These are phyloP conservation scores for Scaptomyza montana DNA, from an alignment of 1,140 invertebrate genomes.

Conservation along the genomic window DNA sequence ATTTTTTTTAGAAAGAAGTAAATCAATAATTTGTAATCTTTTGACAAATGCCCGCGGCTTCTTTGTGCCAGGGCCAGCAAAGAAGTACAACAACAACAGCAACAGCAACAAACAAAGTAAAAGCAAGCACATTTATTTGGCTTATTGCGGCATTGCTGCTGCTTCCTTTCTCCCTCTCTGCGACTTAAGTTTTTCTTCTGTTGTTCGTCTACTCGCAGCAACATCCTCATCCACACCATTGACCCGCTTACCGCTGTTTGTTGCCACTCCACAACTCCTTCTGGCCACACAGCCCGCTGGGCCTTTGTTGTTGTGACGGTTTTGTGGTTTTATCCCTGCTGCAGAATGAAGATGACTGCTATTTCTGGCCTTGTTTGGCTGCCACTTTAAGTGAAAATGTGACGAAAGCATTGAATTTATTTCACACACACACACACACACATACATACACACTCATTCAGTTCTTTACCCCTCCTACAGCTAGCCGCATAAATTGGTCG, in stretches of 20 bases:
- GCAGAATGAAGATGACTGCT: constrained; percentile 24
- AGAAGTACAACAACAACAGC: constrained; percentile 14
- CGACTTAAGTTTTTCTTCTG: not conserved
- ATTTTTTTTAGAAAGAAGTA: constrained; percentile 29
- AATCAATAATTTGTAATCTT: constrained; percentile 64
- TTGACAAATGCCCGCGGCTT: constrained; percentile 65
- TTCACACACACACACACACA: constrained; percentile 33
- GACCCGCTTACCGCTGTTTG: not conserved
- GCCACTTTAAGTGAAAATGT: constrained; percentile 64
- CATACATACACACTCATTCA: not conserved
- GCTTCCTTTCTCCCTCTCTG: not conserved
- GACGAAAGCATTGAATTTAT: constrained; percentile 72
- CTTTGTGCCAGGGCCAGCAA: constrained; percentile 51
- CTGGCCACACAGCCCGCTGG: constrained; percentile 42
- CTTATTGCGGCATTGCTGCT: constrained; percentile 67
- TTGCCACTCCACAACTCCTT: constrained; percentile 2
- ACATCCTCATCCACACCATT: not conserved
- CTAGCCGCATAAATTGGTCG: constrained; percentile 73
- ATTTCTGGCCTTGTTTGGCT: constrained; percentile 5
- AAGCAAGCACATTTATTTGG: constrained; percentile 73
- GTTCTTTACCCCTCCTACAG: constrained; percentile 7
- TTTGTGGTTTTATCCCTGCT: constrained; percentile 69
- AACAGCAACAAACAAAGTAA: constrained; percentile 38
- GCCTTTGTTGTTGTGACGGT: constrained; percentile 64
- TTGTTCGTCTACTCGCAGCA: not conserved